phyloP scores from a whole-genome alignment of 2,888 invertebrate genomes.

The Morpho helenor region DNA sequence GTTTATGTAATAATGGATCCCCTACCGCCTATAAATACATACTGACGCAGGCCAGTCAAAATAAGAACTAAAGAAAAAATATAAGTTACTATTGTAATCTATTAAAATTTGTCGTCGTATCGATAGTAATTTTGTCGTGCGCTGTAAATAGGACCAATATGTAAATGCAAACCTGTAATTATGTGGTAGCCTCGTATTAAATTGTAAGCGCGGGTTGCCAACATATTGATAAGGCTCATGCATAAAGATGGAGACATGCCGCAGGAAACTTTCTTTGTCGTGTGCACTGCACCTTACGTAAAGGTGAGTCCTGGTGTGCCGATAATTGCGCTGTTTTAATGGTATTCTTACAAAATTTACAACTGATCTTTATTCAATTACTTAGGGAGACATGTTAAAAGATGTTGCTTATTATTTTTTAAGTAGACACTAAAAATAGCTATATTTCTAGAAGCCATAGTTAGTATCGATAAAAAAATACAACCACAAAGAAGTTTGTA shows the following conservation, averaged over 20 bases:
- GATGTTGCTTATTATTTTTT: too few relatives aligned
- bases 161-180: constrained; percentile 39
- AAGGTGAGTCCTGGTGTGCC: constrained; percentile 4
- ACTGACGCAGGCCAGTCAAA: too few relatives aligned
- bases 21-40: too few relatives aligned
- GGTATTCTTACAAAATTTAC: constrained; percentile 11
- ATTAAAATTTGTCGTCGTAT: background rate
- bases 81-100: too few relatives aligned
- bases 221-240: constrained; percentile 65
- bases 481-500: too few relatives aligned
- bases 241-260: constrained; percentile 50
- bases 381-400: too few relatives aligned
- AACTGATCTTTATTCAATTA: constrained; percentile 15
- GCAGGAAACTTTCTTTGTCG: constrained; percentile 50
- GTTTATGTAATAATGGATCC: too few relatives aligned
- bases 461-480: too few relatives aligned
- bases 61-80: too few relatives aligned
- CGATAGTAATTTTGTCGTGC: background rate
- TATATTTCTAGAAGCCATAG: too few relatives aligned
- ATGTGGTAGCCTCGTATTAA: constrained; percentile 52
- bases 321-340: constrained; percentile 10
- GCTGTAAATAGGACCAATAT: constrained; percentile 15
- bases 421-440: too few relatives aligned
- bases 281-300: constrained; percentile 25
- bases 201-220: constrained; percentile 47